Percentiles rank a stretch among this genome's conserved stretches.
These are phyloP conservation scores for Xerus inauris DNA, from an alignment of 2,113 vertebrate species.

Conservation along the genomic window DNA sequence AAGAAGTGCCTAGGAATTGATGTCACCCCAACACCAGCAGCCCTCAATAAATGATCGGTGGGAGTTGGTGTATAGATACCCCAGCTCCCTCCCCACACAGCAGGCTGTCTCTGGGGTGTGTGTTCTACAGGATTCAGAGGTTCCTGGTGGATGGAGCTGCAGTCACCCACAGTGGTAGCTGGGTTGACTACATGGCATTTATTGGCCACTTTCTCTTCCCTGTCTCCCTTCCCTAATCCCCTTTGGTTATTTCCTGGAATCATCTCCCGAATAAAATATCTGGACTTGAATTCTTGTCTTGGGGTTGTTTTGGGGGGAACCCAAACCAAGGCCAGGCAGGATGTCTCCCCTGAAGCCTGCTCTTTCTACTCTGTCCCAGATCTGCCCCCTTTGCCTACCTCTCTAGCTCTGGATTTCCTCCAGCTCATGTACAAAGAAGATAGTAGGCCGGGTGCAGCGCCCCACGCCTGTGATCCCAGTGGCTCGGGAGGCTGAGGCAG, in stretches of 20 bases:
- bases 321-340: accelerated
- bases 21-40: background rate
- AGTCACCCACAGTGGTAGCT: background rate
- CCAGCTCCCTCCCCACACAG: background rate
- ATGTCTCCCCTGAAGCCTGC: background rate
- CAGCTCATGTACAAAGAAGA: background rate
- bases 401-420: background rate
- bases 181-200: background rate
- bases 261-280: background rate
- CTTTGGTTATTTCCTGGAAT: background rate
- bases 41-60: too few relatives aligned
- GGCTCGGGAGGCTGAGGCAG: too few relatives aligned
- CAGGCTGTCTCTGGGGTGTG: accelerated
- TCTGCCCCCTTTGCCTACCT: accelerated
- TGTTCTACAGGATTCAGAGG: background rate
- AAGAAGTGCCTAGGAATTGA: background rate
- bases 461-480: too few relatives aligned
- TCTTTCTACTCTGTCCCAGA: background rate
- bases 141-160: background rate
- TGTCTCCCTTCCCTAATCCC: background rate
- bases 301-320: background rate
- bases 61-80: background rate
- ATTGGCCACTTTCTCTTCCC: background rate
- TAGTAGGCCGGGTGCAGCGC: too few relatives aligned
- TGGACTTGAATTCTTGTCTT: background rate